These are phyloP conservation scores for Cerastis leucographa DNA, from an alignment of 2,888 invertebrate genomes.

Conservation along the genomic window DNA sequence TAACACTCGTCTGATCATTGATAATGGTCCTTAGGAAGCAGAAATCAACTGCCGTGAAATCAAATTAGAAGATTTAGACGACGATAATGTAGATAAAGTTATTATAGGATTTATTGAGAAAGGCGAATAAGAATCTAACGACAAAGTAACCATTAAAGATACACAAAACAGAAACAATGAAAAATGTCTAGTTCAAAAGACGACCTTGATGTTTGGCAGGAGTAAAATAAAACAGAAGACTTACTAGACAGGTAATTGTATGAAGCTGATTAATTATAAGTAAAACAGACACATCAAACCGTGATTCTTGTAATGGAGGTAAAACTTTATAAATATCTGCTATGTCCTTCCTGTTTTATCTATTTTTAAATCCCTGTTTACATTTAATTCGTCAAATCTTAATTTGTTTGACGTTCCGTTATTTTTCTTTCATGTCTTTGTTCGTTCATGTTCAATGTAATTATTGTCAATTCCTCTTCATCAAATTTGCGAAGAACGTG, in stretches of 20 bases:
- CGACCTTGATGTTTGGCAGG: conserved; percentile 10
- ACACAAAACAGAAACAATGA: conserved; percentile 39
- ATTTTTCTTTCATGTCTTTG: conserved; percentile 35
- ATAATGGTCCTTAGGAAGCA: not conserved
- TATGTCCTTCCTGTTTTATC: conserved; percentile 11
- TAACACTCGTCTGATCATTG: conserved; percentile 7
- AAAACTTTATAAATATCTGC: not conserved
- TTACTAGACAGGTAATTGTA: conserved; percentile 50
- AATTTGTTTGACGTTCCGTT: conserved; percentile 22
- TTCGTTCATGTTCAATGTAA: conserved; percentile 16
- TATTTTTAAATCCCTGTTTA: conserved; percentile 23
- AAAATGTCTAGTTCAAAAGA: conserved; percentile 31
- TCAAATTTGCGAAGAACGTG: conserved; percentile 34
- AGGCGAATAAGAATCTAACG: not conserved
- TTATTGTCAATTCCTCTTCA: conserved; percentile 35
- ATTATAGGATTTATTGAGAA: not conserved
- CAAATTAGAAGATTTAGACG: not conserved
- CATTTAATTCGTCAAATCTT: conserved; percentile 18
- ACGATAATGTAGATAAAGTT: not conserved
- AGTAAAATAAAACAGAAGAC: conserved; percentile 46
- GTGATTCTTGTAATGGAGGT: conserved; percentile 7
- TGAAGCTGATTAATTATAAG: conserved; percentile 44
- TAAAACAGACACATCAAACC: conserved; percentile 18
- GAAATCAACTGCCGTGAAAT: not conserved
- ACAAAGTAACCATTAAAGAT: not conserved